Evolutionary conservation across 2,797 vertebrate genomes (phyloP), one percentile per base, ranked within the genome.

Genomic region (Odontamblyopus rebecca): DNA sequence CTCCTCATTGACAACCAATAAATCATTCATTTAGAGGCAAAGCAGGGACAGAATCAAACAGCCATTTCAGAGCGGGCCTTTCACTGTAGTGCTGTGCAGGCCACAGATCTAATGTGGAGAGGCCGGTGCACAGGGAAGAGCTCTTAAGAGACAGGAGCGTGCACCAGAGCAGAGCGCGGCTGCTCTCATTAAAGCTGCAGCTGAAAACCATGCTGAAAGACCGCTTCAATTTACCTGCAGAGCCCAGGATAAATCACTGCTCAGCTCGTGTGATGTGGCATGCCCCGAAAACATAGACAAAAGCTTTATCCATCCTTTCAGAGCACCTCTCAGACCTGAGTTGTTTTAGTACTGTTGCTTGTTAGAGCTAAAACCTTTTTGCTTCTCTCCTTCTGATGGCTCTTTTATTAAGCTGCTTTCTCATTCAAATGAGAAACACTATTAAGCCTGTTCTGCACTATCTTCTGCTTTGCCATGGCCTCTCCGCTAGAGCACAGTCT

Each of bases 11-110:
- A 89, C 89, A 92, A 90, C 93, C 93, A 94, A 94, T 93, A 93
- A 93, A 93, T 92, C 92, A 93, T 93, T 93, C 90, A 93, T 94
- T 94, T 93, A 91, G 92, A 93, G 85, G 93, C 90, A 93, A 93
- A 93, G 91, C 92, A 89, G 87, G 87, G 83, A 87, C 85, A 89
- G 86, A 92, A 93, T 91, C 90, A 92, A 91, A 89, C 88, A 92
- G 85, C 86, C 91, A 91, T 93, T 93, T 90, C 88, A 79, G 88
- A 91, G 83, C 89, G 81, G 89, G 86, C 89, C 90, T 92, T 90
- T 91, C 89, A 92, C 83, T 87, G 89, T 89, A 91, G 91, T 90
- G 88, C 29, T 89, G 91, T 87, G 92, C 90, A 90, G 91, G 92
- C 89, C 93, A 93, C 90, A 91, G 92, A 94, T 93, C 92, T 94